These are phyloP conservation scores for Rhinogobius similis DNA, from an alignment of 2,113 vertebrate genomes.

Conservation along the genomic window DNA sequence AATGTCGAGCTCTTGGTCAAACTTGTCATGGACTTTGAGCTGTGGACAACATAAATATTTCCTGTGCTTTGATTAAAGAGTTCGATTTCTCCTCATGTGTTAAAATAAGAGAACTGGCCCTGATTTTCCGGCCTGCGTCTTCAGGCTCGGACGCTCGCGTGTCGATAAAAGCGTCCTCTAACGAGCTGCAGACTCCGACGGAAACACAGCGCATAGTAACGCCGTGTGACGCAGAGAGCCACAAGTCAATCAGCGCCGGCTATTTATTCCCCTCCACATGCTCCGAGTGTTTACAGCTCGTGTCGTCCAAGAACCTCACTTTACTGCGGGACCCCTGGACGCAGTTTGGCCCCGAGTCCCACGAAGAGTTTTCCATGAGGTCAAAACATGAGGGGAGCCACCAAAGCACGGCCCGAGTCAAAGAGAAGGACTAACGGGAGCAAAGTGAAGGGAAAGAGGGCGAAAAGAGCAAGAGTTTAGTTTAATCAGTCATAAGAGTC, in stretches of 20 bases:
- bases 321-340: conserved; percentile 27
- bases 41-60: too few relatives aligned
- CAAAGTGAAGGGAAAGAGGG: too few relatives aligned
- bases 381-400: conserved; percentile 59
- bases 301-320: conserved; percentile 52
- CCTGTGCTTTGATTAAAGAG: too few relatives aligned
- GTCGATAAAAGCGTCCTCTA: conserved; percentile 29
- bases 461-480: too few relatives aligned
- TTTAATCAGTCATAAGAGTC: too few relatives aligned
- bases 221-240: conserved; percentile 46
- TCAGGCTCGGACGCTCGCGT: too few relatives aligned
- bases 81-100: too few relatives aligned
- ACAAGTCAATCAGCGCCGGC: conserved; percentile 67
- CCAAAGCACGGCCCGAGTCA: conserved; percentile 50
- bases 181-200: conserved; percentile 49
- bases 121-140: too few relatives aligned
- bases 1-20: too few relatives aligned
- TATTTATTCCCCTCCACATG: conserved; percentile 73
- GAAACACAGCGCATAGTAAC: conserved; percentile 43
- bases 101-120: too few relatives aligned
- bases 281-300: conserved; percentile 26
- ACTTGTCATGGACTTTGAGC: too few relatives aligned
- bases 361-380: conserved; percentile 75
- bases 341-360: conserved; percentile 23
- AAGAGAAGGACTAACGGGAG: conserved; percentile 51